Conservation (phyloP, 2,797 vertebrate species). For the Acipenser ruthenus region DNA sequence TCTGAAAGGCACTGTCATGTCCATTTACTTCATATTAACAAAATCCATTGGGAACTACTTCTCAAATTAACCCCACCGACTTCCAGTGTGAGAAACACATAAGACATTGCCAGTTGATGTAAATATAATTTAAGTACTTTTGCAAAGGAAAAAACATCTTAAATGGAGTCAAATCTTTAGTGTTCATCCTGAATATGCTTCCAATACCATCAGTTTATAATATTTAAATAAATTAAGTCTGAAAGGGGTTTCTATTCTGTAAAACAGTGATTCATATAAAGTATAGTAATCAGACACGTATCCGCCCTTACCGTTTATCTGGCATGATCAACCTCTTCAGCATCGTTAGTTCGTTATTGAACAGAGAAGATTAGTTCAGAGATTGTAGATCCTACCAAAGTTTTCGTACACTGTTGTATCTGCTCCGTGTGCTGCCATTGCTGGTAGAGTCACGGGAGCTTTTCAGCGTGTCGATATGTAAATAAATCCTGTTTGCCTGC, state of each 20-base stretch:
- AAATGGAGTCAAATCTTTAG: conserved; percentile 24
- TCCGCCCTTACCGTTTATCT: no score
- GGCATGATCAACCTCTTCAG: no score
- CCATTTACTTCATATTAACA: conserved; percentile 39
- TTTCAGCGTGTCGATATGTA: no score
- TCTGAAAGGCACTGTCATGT: conserved; percentile 51
- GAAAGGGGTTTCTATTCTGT: conserved; percentile 22
- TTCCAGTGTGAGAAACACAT: conserved; percentile 28
- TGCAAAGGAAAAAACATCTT: conserved; percentile 32
- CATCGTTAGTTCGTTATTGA: no score
- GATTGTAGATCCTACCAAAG: no score
- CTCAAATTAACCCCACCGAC: conserved; percentile 13
- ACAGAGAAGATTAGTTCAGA: no score
- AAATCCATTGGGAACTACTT: conserved; percentile 20
- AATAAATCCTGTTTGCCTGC: no score
- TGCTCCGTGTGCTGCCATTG: no score
- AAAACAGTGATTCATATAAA: conserved; percentile 15
- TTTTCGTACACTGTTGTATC: no score
- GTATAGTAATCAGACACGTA: conserved; percentile 11
- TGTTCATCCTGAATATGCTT: conserved; percentile 29
- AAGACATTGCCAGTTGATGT: conserved; percentile 14
- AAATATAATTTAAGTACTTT: conserved; percentile 56
- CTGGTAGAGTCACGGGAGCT: no score
- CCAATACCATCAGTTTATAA: conserved; percentile 34
- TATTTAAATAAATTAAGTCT: conserved; percentile 60